Base-by-base conservation (phyloP, 2,888 invertebrate species). In the Leptarthrus brevirostris region DNA sequence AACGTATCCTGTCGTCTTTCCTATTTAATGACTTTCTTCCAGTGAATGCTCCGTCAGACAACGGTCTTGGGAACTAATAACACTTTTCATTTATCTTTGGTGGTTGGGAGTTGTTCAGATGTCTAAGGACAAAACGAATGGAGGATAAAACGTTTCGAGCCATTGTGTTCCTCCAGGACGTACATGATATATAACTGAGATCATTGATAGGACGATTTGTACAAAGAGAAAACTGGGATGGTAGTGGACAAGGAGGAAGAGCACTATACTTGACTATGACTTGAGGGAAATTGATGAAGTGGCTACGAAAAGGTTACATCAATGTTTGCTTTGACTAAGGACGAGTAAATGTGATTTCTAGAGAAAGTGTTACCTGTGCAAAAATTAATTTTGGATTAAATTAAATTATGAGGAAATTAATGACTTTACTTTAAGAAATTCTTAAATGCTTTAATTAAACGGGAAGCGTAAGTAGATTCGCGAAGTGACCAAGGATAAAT, bases 11-110 rank as follows among this genome's bases (percentile, higher is more conserved):
- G 64, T 16, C 64, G 44, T 47, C 44, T 64, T 64, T 3, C 20
- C 44, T 5, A 14, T 24, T 47, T 40, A 64, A 64, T 47, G 47
- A 64, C 16, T 64, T 64, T 64, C 47, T 64, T 47, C 44, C 14
- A 64, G 44, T 40, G 64, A 47, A 64, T 64, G 24, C 56, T 34
- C 56, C 26, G 14, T n/a, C 44, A 64, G 47, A 64, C 64, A 64
- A 14, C 22, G 44, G 47, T 64, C 64, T 64, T 64, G 47, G 22
- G 44, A 64, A 47, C 61, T 44, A 64, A 47, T 44, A 47, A 64
- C 24, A 64, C 44, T 40, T 64, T 44, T 16, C 44, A 44, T 49
- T 6, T 36, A 64, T 44, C n/a, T 24, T 20, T 36, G 14, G 44
- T 30, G 12, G 47, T 24, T n/a, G 47, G 12, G 44, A 24, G 24